Evolutionary conservation across 2,113 vertebrate species (phyloP).

Genomic region (Pseudorhombus dupliciocellatus): DNA sequence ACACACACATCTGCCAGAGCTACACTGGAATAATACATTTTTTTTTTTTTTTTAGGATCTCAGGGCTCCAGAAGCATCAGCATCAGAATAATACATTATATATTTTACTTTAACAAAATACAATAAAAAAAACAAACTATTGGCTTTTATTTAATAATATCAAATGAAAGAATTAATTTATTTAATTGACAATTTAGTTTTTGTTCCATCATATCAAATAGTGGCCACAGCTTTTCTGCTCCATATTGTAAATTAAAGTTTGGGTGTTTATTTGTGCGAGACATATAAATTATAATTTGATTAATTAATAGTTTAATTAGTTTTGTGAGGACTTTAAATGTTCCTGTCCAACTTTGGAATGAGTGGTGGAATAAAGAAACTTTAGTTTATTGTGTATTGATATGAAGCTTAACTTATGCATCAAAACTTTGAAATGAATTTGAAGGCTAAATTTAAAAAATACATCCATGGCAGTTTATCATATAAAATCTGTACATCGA

Average conservation of each 20-base stretch:
- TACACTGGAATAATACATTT: background rate
- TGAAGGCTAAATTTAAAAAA: background rate
- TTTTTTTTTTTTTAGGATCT: background rate
- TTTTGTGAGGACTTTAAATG: too few relatives aligned
- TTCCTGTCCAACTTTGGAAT: too few relatives aligned
- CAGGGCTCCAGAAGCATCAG: background rate
- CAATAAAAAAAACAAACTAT: too few relatives aligned
- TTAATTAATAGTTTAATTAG: too few relatives aligned
- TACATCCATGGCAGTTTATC: background rate
- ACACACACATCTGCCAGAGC: conserved; percentile 2
- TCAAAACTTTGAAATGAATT: background rate
- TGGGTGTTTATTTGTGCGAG: too few relatives aligned
- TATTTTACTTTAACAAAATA: too few relatives aligned
- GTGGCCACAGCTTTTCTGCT: background rate
- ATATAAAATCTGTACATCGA: background rate
- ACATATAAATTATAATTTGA: too few relatives aligned
- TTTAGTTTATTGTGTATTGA: background rate
- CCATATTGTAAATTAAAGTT: background rate
- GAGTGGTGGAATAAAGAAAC: too few relatives aligned
- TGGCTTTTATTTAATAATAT: too few relatives aligned
- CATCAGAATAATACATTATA: background rate
- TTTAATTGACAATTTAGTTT: background rate
- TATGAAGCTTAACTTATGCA: background rate
- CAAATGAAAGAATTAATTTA: too few relatives aligned
- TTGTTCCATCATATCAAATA: background rate